These are phyloP conservation scores for Blomia tropicalis DNA, from an alignment of 2,888 invertebrate species.

Conservation along the genomic window DNA sequence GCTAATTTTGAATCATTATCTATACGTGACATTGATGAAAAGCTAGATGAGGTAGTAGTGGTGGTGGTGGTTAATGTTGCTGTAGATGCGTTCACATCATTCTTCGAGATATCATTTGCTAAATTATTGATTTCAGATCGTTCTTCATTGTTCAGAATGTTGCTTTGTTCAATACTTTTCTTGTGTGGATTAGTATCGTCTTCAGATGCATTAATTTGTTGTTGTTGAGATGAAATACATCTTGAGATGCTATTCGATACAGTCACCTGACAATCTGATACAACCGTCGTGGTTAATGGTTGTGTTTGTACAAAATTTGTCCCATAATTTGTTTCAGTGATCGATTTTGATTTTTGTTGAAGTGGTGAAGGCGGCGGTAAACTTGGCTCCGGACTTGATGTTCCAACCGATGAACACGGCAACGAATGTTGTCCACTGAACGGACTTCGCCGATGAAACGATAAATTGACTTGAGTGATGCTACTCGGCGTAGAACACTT, in stretches of 20 bases:
- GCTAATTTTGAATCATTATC: no score
- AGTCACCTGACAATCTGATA: background rate
- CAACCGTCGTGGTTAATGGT: background rate
- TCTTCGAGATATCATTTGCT: no score
- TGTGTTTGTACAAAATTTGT: no score
- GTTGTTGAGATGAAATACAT: no score
- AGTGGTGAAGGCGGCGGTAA: conserved; percentile 2
- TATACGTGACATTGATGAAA: no score
- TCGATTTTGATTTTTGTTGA: no score
- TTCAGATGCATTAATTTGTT: background rate
- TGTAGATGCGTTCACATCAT: no score
- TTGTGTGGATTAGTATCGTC: background rate
- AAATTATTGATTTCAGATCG: background rate
- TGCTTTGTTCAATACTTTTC: background rate
- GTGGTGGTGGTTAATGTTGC: background rate
- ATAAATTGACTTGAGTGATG: background rate
- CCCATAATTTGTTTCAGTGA: no score
- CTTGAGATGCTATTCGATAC: background rate
- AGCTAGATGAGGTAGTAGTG: background rate
- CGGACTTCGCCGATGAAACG: background rate
- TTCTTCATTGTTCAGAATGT: background rate
- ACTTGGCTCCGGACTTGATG: background rate
- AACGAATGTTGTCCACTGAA: background rate
- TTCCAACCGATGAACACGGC: background rate
- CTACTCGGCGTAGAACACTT: conserved; percentile 2